Conservation (phyloP, 1,140 invertebrate species). For the Ridgeia piscesae region DNA sequence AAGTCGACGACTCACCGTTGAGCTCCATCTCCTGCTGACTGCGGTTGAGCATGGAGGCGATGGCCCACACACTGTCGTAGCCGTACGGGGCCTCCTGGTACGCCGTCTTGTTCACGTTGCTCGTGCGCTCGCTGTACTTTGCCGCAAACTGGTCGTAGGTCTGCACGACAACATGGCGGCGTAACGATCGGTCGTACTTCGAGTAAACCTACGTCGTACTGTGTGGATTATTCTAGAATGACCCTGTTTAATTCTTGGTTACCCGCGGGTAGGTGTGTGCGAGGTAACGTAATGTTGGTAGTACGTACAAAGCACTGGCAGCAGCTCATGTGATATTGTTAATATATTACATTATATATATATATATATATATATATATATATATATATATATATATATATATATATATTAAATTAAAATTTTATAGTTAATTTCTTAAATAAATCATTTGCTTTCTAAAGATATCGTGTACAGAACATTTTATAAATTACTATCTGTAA, state of each 20-base stretch:
- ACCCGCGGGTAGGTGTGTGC: too few relatives aligned
- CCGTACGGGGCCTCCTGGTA: constrained; percentile 30
- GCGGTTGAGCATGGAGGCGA: constrained; percentile 26
- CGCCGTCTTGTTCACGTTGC: constrained; percentile 6
- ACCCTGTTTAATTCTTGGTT: not conserved
- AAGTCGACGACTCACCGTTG: not conserved
- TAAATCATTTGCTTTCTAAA: too few relatives aligned
- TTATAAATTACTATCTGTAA: too few relatives aligned
- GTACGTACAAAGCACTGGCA: too few relatives aligned
- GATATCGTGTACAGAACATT: too few relatives aligned
- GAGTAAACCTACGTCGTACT: not conserved
- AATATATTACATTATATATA: too few relatives aligned
- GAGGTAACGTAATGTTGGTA: too few relatives aligned
- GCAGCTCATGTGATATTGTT: too few relatives aligned
- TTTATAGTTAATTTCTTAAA: too few relatives aligned
- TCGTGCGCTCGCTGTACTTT: constrained; percentile 21
- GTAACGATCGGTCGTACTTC: not conserved
- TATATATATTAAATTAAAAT: too few relatives aligned
- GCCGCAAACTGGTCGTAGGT: constrained; percentile 25
- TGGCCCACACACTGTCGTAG: constrained; percentile 31
- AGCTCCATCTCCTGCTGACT: constrained; percentile 1
- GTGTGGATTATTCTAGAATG: not conserved
- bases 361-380: too few relatives aligned
- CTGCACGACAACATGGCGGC: constrained; percentile 16
- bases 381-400: too few relatives aligned